Evolutionary conservation across 2,797 vertebrate species (phyloP).

Genomic region (Melopsittacus undulatus): DNA sequence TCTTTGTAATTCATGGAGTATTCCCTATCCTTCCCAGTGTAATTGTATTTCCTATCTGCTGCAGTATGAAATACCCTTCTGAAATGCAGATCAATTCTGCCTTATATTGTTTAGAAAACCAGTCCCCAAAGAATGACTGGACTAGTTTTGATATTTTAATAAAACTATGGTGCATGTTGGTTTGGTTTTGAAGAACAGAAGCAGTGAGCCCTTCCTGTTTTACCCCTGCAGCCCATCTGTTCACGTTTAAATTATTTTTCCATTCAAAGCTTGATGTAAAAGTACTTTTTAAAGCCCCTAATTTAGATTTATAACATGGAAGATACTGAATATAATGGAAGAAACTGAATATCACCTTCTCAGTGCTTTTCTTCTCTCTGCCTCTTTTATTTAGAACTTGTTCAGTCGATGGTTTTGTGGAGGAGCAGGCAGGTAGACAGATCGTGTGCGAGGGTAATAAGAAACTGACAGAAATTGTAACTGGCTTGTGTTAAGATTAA

Average conservation of each 20-base stretch:
- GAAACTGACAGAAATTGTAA: not conserved
- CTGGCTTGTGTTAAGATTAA: not conserved
- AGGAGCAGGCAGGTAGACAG: rapidly evolving
- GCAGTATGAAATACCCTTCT: not conserved
- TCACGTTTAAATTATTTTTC: not conserved
- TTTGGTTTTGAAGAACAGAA: not conserved
- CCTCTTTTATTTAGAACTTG: not conserved
- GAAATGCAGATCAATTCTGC: not conserved
- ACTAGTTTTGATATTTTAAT: not conserved
- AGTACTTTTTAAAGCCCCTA: not conserved
- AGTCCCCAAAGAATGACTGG: not conserved
- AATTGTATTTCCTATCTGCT: rapidly evolving
- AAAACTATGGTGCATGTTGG: not conserved
- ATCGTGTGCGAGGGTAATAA: not conserved
- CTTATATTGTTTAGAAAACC: not conserved
- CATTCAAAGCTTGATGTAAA: not conserved
- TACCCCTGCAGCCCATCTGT: not conserved
- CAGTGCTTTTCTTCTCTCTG: not conserved
- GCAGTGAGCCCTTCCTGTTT: not conserved
- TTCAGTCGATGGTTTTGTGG: not conserved
- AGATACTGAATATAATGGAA: not conserved
- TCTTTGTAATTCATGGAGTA: not conserved
- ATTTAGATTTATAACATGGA: not conserved
- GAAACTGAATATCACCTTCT: not conserved
- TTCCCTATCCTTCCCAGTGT: not conserved